phyloP scores from a whole-genome alignment of 2,888 invertebrate species.

The Mesodorylaimus sp. region DNA sequence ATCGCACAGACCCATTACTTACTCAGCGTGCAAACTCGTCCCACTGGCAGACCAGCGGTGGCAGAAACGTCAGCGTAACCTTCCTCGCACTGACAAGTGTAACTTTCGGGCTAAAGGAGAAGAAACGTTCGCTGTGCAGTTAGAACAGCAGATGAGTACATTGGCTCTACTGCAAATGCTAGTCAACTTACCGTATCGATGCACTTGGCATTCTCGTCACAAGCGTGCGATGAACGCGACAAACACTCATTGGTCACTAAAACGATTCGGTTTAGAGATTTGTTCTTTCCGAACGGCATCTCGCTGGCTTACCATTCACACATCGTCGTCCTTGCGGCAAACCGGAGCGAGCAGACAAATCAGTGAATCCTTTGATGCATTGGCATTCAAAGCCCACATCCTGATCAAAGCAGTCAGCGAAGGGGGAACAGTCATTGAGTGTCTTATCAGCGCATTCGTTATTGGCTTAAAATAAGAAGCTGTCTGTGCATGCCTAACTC shows the following conservation, averaged over 20 bases:
- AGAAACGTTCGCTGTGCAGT: no score
- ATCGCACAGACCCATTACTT: no score
- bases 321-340: background rate
- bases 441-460: background rate
- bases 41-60: background rate
- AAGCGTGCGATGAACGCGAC: background rate
- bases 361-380: background rate
- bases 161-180: no score
- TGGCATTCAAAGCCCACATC: background rate
- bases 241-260: constrained; percentile 1
- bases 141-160: no score
- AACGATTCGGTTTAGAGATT: background rate
- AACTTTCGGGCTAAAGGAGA: constrained; percentile 1
- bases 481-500: background rate
- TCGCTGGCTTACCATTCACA: background rate
- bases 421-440: constrained; percentile 4
- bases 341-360: background rate
- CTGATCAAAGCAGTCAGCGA: background rate
- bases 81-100: constrained; percentile 1
- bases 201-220: constrained; percentile 7
- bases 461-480: background rate
- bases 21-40: constrained; percentile 6
- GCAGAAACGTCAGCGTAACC: constrained; percentile 1
- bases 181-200: no score
- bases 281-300: background rate